phyloP scores from a whole-genome alignment of 1,140 invertebrate species.

The Colletes gigas region DNA sequence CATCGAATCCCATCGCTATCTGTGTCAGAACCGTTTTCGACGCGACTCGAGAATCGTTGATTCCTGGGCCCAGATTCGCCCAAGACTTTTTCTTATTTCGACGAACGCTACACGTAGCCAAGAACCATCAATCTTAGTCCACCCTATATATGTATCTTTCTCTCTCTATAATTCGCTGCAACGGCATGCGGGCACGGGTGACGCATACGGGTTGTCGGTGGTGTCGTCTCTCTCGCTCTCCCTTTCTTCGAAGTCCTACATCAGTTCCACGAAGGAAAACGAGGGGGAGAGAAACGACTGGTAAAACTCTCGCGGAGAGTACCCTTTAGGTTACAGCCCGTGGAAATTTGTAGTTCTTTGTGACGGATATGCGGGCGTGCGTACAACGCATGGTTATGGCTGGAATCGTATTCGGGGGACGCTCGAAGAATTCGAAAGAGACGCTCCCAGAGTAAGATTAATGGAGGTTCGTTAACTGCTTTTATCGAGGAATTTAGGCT shows the following conservation, averaged over 20 bases:
- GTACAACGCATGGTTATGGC: slow-evolving; percentile 1
- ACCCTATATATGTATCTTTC: background rate
- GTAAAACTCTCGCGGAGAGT: background rate
- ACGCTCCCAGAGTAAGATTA: background rate
- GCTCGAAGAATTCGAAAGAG: background rate
- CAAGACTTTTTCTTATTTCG: no score
- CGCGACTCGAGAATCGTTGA: no score
- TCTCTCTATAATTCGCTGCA: slow-evolving; percentile 46
- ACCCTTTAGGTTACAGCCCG: background rate
- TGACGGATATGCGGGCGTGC: slow-evolving; percentile 2
- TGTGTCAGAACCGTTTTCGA: no score
- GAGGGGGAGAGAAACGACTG: background rate
- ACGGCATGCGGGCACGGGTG: slow-evolving; percentile 48
- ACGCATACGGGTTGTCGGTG: slow-evolving; percentile 16
- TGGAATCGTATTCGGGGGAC: background rate
- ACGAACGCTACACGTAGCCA: no score
- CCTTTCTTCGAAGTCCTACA: background rate
- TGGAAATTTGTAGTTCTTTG: slow-evolving; percentile 20
- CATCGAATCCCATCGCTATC: no score
- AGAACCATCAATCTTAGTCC: no score
- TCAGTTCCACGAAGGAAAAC: slow-evolving; percentile 8
- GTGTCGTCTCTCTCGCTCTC: background rate
- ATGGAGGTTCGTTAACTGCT: slow-evolving; percentile 12
- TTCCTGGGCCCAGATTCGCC: no score
- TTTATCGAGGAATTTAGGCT: background rate